phyloP scores from a whole-genome alignment of 64 coral and sea anemone species.

The Cladopsammia gracilis region DNA sequence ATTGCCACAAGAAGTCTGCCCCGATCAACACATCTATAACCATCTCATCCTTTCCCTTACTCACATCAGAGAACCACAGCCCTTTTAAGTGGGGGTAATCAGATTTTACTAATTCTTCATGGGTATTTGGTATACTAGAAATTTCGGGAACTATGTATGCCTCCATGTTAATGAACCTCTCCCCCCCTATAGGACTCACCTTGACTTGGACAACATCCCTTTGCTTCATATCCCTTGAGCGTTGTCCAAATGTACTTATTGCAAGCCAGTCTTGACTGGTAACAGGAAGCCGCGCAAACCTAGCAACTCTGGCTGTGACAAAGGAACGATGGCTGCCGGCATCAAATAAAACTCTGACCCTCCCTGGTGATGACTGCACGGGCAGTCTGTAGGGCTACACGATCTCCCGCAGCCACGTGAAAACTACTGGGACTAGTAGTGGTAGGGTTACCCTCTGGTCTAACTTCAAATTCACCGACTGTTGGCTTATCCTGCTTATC shows the following conservation, averaged over 20 bases:
- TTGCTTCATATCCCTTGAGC: not conserved
- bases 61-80: slow-evolving; percentile 43
- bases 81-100: slow-evolving; percentile 28
- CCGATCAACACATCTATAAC: slow-evolving; percentile 42
- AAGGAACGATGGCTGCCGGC: slow-evolving; percentile 51
- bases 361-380: slow-evolving; percentile 7
- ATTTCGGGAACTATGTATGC: slow-evolving; percentile 48
- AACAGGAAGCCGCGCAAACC: not conserved
- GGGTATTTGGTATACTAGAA: not conserved
- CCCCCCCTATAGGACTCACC: not conserved
- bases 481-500: too few species aligned
- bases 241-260: slow-evolving; percentile 49
- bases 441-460: too few species aligned
- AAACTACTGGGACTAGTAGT: too few species aligned
- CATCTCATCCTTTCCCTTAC: not conserved
- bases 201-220: slow-evolving; percentile 14
- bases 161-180: not conserved
- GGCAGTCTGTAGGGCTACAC: too few species aligned
- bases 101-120: not conserved
- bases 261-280: slow-evolving; percentile 17
- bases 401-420: too few species aligned
- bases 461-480: too few species aligned
- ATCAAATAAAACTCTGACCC: slow-evolving; percentile 60
- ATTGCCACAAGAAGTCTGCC: slow-evolving; percentile 26
- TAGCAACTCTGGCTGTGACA: not conserved